These are phyloP conservation scores for Lasioglossum zephyrum DNA, from an alignment of 2,888 invertebrate species.

Conservation along the genomic window DNA sequence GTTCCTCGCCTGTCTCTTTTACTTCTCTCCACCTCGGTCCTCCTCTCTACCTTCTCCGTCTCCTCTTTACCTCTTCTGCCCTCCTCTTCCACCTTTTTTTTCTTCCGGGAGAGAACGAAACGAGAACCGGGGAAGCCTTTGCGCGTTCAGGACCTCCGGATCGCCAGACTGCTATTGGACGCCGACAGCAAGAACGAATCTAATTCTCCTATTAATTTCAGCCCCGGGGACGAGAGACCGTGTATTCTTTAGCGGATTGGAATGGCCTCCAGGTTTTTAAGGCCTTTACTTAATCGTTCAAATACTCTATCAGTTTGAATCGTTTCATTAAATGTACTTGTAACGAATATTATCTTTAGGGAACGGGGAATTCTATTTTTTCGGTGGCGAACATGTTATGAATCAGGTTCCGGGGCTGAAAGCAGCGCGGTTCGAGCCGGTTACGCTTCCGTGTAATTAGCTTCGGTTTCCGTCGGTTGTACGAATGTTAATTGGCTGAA, in stretches of 20 bases:
- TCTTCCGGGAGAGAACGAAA: neutral
- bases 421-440: slow-evolving; percentile 34
- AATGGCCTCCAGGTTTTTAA: neutral
- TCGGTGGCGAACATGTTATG: neutral
- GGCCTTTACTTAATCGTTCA: neutral
- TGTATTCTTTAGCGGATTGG: neutral
- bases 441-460: slow-evolving; percentile 60
- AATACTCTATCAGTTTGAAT: neutral
- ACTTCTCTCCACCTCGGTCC: neutral
- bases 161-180: slow-evolving; percentile 1
- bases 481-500: slow-evolving; percentile 56
- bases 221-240: neutral
- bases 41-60: neutral
- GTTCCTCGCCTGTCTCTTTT: slow-evolving; percentile 44
- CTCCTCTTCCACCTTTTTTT: slow-evolving; percentile 13
- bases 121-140: neutral
- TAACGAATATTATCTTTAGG: no score
- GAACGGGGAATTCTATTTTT: neutral
- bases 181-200: slow-evolving; percentile 1
- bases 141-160: neutral
- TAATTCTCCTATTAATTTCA: slow-evolving; percentile 19
- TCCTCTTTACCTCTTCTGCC: neutral
- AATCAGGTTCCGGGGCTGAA: slow-evolving; percentile 8
- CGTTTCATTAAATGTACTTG: neutral
- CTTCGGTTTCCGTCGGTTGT: slow-evolving; percentile 46